phyloP scores from a whole-genome alignment of 2,113 vertebrate genomes.

The Castor canadensis region DNA sequence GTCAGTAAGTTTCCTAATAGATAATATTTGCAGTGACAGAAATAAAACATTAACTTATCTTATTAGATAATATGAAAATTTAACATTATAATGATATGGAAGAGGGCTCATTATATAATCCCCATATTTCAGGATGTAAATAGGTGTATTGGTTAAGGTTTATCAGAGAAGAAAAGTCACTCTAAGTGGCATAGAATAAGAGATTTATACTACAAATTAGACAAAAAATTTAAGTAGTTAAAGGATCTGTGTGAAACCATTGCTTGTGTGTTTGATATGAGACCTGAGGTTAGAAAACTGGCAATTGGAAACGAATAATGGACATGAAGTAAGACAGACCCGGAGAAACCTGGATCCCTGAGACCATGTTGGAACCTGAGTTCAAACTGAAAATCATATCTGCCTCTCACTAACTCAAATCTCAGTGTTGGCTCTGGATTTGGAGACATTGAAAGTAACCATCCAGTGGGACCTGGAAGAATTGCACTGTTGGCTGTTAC shows the following conservation, averaged over 20 bases:
- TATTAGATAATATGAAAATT: background rate
- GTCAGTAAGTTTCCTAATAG: background rate
- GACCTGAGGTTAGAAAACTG: background rate
- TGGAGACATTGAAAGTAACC: background rate
- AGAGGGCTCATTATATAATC: background rate
- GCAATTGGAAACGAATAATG: background rate
- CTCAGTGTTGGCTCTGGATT: background rate
- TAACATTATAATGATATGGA: background rate
- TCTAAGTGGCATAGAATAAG: background rate
- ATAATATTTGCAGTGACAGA: background rate
- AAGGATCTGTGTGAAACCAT: background rate
- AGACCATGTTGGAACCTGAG: background rate
- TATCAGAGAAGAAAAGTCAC: background rate
- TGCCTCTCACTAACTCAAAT: background rate
- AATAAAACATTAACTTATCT: background rate
- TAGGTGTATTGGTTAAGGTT: background rate
- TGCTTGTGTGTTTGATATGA: background rate
- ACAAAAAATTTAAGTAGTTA: background rate
- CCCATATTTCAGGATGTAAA: background rate
- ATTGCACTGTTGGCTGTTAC: background rate
- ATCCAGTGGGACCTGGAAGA: background rate
- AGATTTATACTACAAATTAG: background rate
- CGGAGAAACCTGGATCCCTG: fast-evolving
- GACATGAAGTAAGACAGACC: background rate
- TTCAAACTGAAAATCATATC: background rate